Evolutionary conservation across 1,140 invertebrate species (phyloP).

Genomic region (Dinothrombium tinctorium): DNA sequence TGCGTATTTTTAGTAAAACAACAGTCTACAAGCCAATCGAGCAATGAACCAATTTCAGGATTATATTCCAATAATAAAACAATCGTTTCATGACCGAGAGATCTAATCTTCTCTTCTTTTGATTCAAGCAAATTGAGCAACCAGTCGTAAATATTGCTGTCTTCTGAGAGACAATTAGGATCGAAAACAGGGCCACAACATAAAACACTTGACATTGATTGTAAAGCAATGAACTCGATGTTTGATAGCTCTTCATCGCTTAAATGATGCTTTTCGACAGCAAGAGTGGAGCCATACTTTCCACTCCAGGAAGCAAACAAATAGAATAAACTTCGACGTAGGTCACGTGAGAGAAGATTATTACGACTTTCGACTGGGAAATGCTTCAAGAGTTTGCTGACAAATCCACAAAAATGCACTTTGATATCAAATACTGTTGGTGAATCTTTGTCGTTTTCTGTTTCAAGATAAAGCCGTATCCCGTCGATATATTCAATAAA

Average conservation of each 20-base stretch:
- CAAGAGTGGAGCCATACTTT: constrained; percentile 39
- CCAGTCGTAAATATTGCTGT: constrained; percentile 69
- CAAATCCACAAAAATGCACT: constrained; percentile 77
- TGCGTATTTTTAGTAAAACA: constrained; percentile 75
- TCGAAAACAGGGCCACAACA: constrained; percentile 89
- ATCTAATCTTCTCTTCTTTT: constrained; percentile 63
- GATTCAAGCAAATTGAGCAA: constrained; percentile 67
- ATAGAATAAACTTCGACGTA: constrained; percentile 61
- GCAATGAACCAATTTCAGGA: constrained; percentile 64
- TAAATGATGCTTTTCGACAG: constrained; percentile 12
- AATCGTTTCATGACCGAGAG: constrained; percentile 71
- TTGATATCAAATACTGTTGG: constrained; percentile 43
- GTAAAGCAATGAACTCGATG: constrained; percentile 37
- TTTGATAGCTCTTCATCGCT: constrained; percentile 24
- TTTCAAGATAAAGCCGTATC: constrained; percentile 64
- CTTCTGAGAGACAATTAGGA: constrained; percentile 56
- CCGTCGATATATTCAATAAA: constrained; percentile 90
- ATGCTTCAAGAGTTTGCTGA: constrained; percentile 73
- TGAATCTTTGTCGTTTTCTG: constrained; percentile 58
- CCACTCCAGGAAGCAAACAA: constrained; percentile 85
- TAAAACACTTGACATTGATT: constrained; percentile 72
- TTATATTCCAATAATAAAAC: constrained; percentile 84
- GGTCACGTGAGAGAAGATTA: constrained; percentile 57
- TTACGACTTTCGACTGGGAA: constrained; percentile 68
- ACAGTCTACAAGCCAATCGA: constrained; percentile 92